Conservation (phyloP, 2,797 vertebrate genomes). For the Ctenopoma kingsleyae region DNA sequence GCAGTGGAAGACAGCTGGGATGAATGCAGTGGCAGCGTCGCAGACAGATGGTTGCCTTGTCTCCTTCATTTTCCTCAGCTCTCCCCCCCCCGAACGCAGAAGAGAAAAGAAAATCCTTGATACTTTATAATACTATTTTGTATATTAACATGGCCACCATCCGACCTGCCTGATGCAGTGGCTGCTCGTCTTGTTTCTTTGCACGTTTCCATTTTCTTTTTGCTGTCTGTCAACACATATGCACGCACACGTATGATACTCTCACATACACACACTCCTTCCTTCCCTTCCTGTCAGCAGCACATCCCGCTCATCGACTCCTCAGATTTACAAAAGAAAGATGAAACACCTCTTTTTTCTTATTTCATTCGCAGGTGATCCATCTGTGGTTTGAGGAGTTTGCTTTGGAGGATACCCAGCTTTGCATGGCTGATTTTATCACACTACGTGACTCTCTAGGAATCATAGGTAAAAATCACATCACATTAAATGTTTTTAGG, state of each 20-base stretch:
- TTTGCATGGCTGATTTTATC: conserved; percentile 79
- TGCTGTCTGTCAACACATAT: conserved; percentile 1
- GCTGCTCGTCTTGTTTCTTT: conserved; percentile 20
- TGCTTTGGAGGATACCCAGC: conserved; percentile 76
- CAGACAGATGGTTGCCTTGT: conserved; percentile 73
- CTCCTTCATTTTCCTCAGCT: conserved; percentile 63
- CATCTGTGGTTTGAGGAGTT: conserved; percentile 86
- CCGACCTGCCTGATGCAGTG: conserved; percentile 10
- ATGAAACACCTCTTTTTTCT: conserved; percentile 38
- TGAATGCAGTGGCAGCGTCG: conserved; percentile 38
- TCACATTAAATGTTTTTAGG: not conserved
- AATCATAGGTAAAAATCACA: conserved; percentile 72
- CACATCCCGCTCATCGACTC: not conserved
- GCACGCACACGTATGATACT: not conserved
- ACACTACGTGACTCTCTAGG: conserved; percentile 81
- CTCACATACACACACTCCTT: not conserved
- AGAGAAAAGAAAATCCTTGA: conserved; percentile 52
- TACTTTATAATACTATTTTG: conserved; percentile 33
- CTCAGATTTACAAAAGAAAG: conserved; percentile 23
- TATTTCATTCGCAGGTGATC: conserved; percentile 80
- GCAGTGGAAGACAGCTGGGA: conserved; percentile 61
- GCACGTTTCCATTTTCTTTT: conserved; percentile 2
- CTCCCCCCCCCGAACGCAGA: conserved; percentile 37
- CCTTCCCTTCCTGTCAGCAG: conserved; percentile 6
- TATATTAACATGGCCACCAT: conserved; percentile 31